Evolutionary conservation across 2,797 vertebrate genomes (phyloP).

Genomic region (Emys orbicularis): DNA sequence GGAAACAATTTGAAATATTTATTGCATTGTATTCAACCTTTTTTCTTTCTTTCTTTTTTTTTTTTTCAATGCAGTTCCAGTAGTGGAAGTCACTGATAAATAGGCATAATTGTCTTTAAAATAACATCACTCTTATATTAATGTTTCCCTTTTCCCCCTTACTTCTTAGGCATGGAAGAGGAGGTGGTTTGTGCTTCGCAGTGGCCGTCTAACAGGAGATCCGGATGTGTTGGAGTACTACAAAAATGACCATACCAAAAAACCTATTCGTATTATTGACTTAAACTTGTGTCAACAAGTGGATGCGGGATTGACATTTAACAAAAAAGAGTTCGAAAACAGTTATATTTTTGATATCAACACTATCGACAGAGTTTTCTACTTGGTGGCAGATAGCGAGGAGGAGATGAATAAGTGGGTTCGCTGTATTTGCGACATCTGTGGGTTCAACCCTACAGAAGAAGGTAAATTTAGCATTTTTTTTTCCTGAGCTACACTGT

Average conservation of each 20-base stretch:
- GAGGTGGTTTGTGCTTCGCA: constrained; percentile 98
- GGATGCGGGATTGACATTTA: constrained; percentile 96
- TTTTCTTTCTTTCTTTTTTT: not conserved
- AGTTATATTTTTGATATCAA: constrained; percentile 99
- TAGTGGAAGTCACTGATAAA: not conserved
- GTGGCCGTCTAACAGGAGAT: constrained; percentile 96
- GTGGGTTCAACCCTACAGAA: constrained; percentile 99
- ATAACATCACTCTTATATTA: not conserved
- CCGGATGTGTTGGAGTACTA: constrained; percentile 99
- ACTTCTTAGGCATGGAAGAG: constrained; percentile 97
- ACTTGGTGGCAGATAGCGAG: constrained; percentile 98
- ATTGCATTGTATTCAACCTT: not conserved
- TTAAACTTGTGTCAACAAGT: constrained; percentile 99
- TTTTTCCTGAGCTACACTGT: not conserved
- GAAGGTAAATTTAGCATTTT: constrained; percentile 86
- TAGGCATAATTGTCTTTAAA: not conserved
- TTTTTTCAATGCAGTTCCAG: not conserved
- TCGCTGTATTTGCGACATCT: constrained; percentile 98
- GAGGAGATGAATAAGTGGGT: constrained; percentile 99
- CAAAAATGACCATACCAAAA: constrained; percentile 99
- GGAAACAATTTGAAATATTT: not conserved
- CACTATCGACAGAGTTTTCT: constrained; percentile 98
- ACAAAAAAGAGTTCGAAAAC: constrained; percentile 99
- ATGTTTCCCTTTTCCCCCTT: constrained; percentile 31
- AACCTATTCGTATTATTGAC: constrained; percentile 99